A percentile compares a stretch with the other conserved stretches of the same genome.
Evolutionary conservation across 2,888 invertebrate genomes (phyloP).

Genomic region (Endomychus coccineus): DNA sequence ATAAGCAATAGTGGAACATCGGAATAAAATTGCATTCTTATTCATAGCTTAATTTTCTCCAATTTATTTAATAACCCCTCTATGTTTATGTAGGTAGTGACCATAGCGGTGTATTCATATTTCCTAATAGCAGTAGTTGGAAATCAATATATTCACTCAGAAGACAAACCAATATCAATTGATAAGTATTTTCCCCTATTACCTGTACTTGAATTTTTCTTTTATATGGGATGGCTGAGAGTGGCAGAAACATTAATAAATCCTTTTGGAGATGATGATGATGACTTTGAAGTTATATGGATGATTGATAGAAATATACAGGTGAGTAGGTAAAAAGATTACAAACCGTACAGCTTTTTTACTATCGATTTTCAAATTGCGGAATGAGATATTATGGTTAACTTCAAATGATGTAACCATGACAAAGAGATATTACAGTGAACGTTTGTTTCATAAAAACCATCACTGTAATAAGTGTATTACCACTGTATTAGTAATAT

Average conservation of each 20-base stretch:
- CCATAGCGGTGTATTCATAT: conserved; percentile 84
- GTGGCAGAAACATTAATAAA: conserved; percentile 86
- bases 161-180: conserved; percentile 51
- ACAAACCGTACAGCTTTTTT: neutral
- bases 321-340: too few species aligned
- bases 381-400: too few species aligned
- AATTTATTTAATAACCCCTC: conserved; percentile 1
- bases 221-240: conserved; percentile 85
- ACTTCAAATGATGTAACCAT: too few species aligned
- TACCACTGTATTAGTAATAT: too few species aligned
- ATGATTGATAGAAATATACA: conserved; percentile 81
- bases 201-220: conserved; percentile 78
- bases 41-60: neutral
- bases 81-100: conserved; percentile 54
- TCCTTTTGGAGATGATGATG: conserved; percentile 85
- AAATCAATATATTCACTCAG: conserved; percentile 62
- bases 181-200: conserved; percentile 85
- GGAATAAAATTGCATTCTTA: too few species aligned
- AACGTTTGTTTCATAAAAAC: too few species aligned
- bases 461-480: too few species aligned
- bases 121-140: conserved; percentile 84
- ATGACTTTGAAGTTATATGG: conserved; percentile 88
- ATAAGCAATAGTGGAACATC: too few species aligned
- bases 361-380: neutral
- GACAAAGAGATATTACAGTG: too few species aligned